Evolutionary conservation across 2,888 invertebrate species (phyloP), one percentile per base, ranked within the genome.

Genomic region (Microctonus hyperodae): DNA sequence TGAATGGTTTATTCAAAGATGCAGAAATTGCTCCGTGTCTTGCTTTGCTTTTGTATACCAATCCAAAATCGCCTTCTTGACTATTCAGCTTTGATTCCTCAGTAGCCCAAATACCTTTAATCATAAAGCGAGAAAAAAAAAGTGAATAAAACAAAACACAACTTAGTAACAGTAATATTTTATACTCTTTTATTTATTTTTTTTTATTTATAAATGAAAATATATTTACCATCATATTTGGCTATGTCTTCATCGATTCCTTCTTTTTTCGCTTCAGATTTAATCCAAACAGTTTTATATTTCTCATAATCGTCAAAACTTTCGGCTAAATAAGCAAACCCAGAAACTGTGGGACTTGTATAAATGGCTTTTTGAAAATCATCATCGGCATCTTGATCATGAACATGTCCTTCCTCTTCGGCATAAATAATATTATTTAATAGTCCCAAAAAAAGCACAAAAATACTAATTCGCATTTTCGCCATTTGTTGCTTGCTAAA

Each of bases 1-100:
- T 88, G 84, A 96, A 98, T 0, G 93, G 92, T 79, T 89, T 90
- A 65, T 87, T 87, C 16, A 99, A 85, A 33, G 89, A 87, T 2
- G 95, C 88, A 1, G 97, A 88, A 71, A 98, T 94, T 7, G 98
- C 98, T 13, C 98, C 95, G 85, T 98, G 99, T 78, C 97, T 95
- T 0, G 98, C 98, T 86, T 96, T 96, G 0, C 96, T 93, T 81
- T 95, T 96, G 22, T 98, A 85, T 10, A 97, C 93, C 40, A 98
- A 86, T 13, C 96, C 97, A 67, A 90, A 86, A 82, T 99, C 98
- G 60, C 93, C 92, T 66, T 89, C 89, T 78, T 97, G 88, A 13
- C 92, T 90, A 78, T 92, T 91, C 73, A 90, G 90, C 67, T 88
- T 86, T 0, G 97, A 92, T 44, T 90, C 84, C 83, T 95, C 96